Evolutionary conservation across 2,113 vertebrate genomes (phyloP), one percentile per base, ranked within the genome.

Genomic region (Odocoileus virginianus): DNA sequence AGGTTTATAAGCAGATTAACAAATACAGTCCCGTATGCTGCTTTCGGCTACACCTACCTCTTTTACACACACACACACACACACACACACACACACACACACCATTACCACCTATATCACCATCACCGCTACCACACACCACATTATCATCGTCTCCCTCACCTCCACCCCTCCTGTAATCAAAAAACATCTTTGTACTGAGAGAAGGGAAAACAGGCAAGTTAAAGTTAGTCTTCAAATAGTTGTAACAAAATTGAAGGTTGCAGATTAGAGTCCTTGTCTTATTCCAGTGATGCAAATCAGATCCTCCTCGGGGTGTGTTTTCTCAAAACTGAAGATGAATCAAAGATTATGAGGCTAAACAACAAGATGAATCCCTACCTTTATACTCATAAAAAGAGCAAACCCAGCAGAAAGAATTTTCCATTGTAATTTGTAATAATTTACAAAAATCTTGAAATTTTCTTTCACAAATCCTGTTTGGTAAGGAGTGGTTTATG

Each of bases 1-100:
- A 97, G 91, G 52, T 58, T 98, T 98, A 74, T 98, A 98, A 98
- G 97, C 97, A 97, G 97, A 98, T 99, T 97, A 98, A 97, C 95
- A 96, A 97, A 92, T 79, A 96, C 91, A 98, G 91, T 84, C 85
- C 81, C 19, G 67, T 95, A 89, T 91, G 93, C 95, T 92, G 89
- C 96, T 92, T 97, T 81, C 50, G 58, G 87, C 95, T 57, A 47
- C n/a, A 54, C 2, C 5, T 13, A 43, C 17, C 92, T 67, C 21
- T 33, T 78, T 61, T 9, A 43, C 15, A 71, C 43, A 64, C 60
- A 92, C 14, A 28, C 52, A 36, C 52, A 79, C 36, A 36, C 36
- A 36, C 52, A 79, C 36, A 36, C 36, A 36, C 36, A 36, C 6
- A 85, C 19, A 43, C 54, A 74, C 54, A 94, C 16, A 58, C 61